These are phyloP conservation scores for Corythaixoides concolor DNA, from an alignment of 2,113 vertebrate genomes.

Conservation along the genomic window DNA sequence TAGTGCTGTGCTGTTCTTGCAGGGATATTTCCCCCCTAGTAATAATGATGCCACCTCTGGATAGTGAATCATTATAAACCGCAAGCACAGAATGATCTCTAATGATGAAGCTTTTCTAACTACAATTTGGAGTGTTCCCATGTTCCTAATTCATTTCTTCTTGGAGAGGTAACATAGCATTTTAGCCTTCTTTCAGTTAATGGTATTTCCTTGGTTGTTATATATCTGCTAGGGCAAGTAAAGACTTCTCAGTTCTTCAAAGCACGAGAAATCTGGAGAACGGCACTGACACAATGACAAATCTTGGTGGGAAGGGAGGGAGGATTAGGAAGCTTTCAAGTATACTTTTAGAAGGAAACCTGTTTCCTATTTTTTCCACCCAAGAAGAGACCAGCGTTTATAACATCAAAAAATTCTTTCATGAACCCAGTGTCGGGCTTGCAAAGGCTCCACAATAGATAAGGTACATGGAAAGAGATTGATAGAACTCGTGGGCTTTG, in stretches of 20 bases:
- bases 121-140: background rate
- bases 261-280: background rate
- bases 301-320: background rate
- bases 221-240: background rate
- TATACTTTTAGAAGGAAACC: background rate
- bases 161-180: background rate
- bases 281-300: background rate
- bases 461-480: background rate
- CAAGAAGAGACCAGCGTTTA: background rate
- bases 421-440: background rate
- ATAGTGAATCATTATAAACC: background rate
- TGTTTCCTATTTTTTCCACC: background rate
- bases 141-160: background rate
- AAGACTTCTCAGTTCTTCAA: background rate
- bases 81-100: constrained; percentile 7
- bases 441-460: fast-evolving
- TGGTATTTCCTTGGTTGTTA: background rate
- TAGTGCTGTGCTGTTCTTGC: background rate
- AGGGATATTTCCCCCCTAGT: background rate
- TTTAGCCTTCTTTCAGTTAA: constrained; percentile 3
- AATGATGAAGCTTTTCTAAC: constrained; percentile 20
- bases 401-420: background rate
- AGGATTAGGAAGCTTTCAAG: background rate
- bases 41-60: constrained; percentile 37
- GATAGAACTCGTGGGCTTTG: background rate